Evolutionary conservation across 1,140 invertebrate species (phyloP), one percentile per base, ranked within the genome.

Genomic region (Drosophila truncata): DNA sequence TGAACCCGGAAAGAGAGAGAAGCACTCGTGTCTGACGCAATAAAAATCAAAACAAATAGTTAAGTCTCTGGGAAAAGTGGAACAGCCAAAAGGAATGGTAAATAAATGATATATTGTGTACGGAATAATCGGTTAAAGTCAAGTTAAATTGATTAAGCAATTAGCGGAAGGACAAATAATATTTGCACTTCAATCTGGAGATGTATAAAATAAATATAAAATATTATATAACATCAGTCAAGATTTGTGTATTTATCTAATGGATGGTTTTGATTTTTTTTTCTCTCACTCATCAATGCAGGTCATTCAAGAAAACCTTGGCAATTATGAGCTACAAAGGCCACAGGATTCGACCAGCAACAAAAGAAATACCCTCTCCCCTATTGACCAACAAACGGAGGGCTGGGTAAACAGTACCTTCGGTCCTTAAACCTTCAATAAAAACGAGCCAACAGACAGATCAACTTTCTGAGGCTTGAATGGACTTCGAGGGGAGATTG

Each of bases 391-490:
- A 20, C 35, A 2, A 9, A 31, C 8, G 11, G 31, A 11, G n/a
- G 25, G 2, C 11, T 61, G 44, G 29, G 52, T 25, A 64, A 60
- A 27, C 54, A 35, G 41, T 23, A 35, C 31, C 39, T 42, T 23
- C 9, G 11, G 16, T 18, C 27, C 47, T 52, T 37, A 46, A 46
- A 47, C 70, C 72, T 61, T 35, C 71, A 73, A 74, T 63, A 55
- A 74, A 59, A 74, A 62, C 62, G 70, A 61, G 54, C 42, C 27
- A 23, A 18, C 41, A 50, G 37, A 41, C 37, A 73, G 70, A 33
- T 71, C 41, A 69, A 41, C 39, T 44, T 59, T 73, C 55, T 61
- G 23, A 8, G 23, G 13, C 54, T 16, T 20, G 16, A 29, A 18
- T 31, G 14, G 47, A n/a, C 23, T n/a, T 33, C 42, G 11, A 39